Evolutionary conservation across 2,113 vertebrate genomes (phyloP).

Genomic region (Zingel zingel): DNA sequence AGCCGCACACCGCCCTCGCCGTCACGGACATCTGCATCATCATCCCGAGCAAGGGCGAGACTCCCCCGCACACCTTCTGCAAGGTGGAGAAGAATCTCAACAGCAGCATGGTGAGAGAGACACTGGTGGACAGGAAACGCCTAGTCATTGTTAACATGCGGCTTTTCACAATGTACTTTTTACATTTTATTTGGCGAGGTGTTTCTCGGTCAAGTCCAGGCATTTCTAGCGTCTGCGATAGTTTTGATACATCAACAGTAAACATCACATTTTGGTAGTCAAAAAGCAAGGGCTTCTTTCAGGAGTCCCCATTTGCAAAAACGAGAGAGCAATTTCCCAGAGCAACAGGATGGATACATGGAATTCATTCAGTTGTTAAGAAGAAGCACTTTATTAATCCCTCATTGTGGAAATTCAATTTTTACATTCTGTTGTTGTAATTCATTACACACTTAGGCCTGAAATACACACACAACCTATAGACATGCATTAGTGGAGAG

Average conservation of each 20-base stretch:
- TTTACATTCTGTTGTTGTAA: no score
- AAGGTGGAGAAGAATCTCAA: conserved; percentile 98
- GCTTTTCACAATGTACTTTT: neutral
- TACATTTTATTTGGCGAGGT: neutral
- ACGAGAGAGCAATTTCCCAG: no score
- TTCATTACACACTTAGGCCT: no score
- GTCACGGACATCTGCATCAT: conserved; percentile 98
- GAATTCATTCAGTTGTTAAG: no score
- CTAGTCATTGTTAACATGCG: neutral
- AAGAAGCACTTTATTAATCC: no score
- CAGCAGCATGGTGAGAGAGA: conserved; percentile 93
- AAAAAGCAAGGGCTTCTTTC: neutral
- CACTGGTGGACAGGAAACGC: neutral
- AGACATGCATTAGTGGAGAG: no score
- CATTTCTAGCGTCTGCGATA: neutral
- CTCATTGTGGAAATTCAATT: no score
- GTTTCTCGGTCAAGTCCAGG: neutral
- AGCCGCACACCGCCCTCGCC: conserved; percentile 91
- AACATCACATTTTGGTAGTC: neutral
- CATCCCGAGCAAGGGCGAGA: conserved; percentile 95
- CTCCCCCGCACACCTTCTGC: conserved; percentile 96
- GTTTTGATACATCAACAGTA: neutral
- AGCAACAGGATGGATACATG: no score
- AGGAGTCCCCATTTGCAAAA: neutral
- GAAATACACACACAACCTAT: no score